These are phyloP conservation scores for Epirrhoe tristata DNA, from an alignment of 2,888 invertebrate species.

Conservation along the genomic window DNA sequence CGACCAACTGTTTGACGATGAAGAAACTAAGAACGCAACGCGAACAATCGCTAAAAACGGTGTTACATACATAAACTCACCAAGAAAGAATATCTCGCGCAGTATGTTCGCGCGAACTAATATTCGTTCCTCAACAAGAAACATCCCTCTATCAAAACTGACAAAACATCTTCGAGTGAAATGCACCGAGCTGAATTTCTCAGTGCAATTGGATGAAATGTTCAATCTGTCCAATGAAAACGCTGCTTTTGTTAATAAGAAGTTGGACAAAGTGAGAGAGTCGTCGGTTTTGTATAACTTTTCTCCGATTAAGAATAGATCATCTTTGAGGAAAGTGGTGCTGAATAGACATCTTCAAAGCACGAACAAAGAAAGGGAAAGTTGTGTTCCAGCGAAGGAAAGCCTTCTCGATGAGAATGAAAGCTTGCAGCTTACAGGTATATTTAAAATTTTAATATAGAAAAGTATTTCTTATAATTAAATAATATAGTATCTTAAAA, in stretches of 20 bases:
- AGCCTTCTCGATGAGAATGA: slow-evolving; percentile 64
- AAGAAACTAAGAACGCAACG: slow-evolving; percentile 61
- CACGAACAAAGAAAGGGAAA: slow-evolving; percentile 40
- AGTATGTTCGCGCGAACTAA: slow-evolving; percentile 70
- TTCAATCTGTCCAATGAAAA: slow-evolving; percentile 56
- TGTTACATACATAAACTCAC: slow-evolving; percentile 63
- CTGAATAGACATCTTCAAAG: slow-evolving; percentile 58
- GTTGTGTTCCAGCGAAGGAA: slow-evolving; percentile 45
- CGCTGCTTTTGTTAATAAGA: slow-evolving; percentile 43
- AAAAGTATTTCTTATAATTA: too few relatives aligned
- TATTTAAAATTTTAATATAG: slow-evolving; percentile 24
- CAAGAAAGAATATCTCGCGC: slow-evolving; percentile 58
- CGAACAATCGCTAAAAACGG: slow-evolving; percentile 61
- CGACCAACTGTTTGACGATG: slow-evolving; percentile 56
- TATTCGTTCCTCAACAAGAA: slow-evolving; percentile 63
- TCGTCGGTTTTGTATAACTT: slow-evolving; percentile 66
- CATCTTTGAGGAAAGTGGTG: slow-evolving; percentile 69
- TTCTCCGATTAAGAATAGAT: slow-evolving; percentile 64
- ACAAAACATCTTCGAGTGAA: slow-evolving; percentile 64
- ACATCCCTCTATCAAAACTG: slow-evolving; percentile 62
- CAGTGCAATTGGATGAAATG: slow-evolving; percentile 68
- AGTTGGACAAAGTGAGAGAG: slow-evolving; percentile 52
- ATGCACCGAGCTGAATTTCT: slow-evolving; percentile 69
- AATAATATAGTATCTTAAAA: too few relatives aligned
- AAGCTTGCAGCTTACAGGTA: slow-evolving; percentile 76